Evolutionary conservation across 2,888 invertebrate species (phyloP), one percentile per base, ranked within the genome.

Genomic region (Gandaritis pyraliata): DNA sequence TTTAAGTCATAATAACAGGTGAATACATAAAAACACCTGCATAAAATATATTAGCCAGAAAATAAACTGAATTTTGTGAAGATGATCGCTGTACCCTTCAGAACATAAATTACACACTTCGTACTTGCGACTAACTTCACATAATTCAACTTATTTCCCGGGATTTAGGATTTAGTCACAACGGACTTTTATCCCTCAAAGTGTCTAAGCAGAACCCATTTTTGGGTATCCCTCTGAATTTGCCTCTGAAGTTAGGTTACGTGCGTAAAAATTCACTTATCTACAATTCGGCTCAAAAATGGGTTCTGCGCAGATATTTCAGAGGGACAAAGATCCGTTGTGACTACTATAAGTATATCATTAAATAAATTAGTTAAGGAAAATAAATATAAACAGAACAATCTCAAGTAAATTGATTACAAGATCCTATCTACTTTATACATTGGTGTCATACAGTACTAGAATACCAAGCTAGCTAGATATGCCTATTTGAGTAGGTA

Each of bases 381-480:
- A 47, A 48, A 53, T 56, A 52, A 52, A 43, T 56, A 61, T 15
- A 45, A 10, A 10, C 33, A 29, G n/a, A 49, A 43, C 41, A 61
- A 48, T 43, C 46, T 62, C 30, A 33, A 33, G 13, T 62, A 43
- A 18, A 53, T 47, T 49, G 18, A 55, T 56, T 48, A 56, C n/a
- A 51, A 36, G 33, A 29, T 55, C 43, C 36, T 64, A 64, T 56
- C 55, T 51, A 45, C 48, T 47, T 46, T 53, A 46, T 58, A 59
- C 43, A 48, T 64, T 64, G 56, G 56, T 64, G 64, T 64, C 45
- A 56, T 56, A 59, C 51, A 58, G n/a, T 46, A 39, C 39, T 38
- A 57, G 13, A 57, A 18, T 50, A 58, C 46, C 7, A 47, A 49
- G 38, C 57, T 56, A 61, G 51, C 47, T 58, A 58, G 29, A 49